phyloP scores from a whole-genome alignment of 1,140 invertebrate species.

The Dreissena rostriformis region DNA sequence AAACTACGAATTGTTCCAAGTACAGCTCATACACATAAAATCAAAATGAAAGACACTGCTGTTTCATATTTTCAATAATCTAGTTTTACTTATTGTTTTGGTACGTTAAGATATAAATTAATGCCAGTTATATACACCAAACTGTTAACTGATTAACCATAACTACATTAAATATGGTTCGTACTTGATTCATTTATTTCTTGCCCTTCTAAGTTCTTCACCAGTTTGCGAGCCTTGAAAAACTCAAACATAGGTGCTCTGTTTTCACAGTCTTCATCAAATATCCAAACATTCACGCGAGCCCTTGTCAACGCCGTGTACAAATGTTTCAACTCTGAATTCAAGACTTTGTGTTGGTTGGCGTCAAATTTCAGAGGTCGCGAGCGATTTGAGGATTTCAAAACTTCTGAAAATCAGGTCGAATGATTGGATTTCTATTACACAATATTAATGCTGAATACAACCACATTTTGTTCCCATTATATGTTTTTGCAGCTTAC shows the following conservation, averaged over 20 bases:
- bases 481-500: too few relatives aligned
- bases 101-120: too few relatives aligned
- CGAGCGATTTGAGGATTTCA: slow-evolving; percentile 37
- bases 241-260: slow-evolving; percentile 72
- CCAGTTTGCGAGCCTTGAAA: slow-evolving; percentile 64
- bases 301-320: slow-evolving; percentile 74
- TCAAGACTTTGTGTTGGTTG: slow-evolving; percentile 69
- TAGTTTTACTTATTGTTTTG: too few relatives aligned
- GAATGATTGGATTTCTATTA: too few relatives aligned
- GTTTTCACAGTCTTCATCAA: slow-evolving; percentile 67
- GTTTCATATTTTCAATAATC: too few relatives aligned
- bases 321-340: slow-evolving; percentile 71
- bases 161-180: background rate
- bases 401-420: slow-evolving; percentile 49
- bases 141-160: too few relatives aligned
- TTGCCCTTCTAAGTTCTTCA: slow-evolving; percentile 6
- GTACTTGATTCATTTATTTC: slow-evolving; percentile 35
- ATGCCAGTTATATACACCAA: too few relatives aligned
- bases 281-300: slow-evolving; percentile 72
- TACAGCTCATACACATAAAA: too few relatives aligned
- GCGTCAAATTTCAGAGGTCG: slow-evolving; percentile 64
- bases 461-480: too few relatives aligned
- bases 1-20: too few relatives aligned
- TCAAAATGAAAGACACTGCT: too few relatives aligned
- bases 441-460: too few relatives aligned